Evolutionary conservation across 2,888 invertebrate genomes (phyloP), one percentile per base, ranked within the genome.

Genomic region (Andrena chrysosceles): DNA sequence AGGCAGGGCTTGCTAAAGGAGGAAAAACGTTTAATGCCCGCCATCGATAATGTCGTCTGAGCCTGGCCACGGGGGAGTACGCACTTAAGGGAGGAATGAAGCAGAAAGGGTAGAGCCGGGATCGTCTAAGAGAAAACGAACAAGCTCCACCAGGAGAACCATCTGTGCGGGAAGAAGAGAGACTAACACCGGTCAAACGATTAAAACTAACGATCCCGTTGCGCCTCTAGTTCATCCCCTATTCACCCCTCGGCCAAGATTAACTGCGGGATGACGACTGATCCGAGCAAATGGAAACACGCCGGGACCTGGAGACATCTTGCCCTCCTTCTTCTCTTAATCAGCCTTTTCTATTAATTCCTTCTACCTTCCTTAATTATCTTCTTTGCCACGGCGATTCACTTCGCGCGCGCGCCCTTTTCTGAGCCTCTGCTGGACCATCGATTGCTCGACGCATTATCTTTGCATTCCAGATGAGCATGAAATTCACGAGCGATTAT

Each of bases 141-240:
- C 56, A 56, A 56, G 69, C 13, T 20, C 49, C 20, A 54, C 48
- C 33, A 16, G 49, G 49, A 69, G 56, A 42, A 72, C 64, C 63
- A 54, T 26, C 62, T 48, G 71, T 62, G 56, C 13, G 29, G 8
- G 52, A 7, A 20, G n/a, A 49, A 13, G 7, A 2, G 54, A 56
- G 71, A 89, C 88, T 89, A 89, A 88, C 89, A 89, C 88, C 89
- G 88, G 89, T 88, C 87, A 84, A 89, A 89, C 89, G 89, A 89
- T 90, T 89, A 89, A 89, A 89, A 89, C 83, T 89, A 89, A 89
- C 89, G 89, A 89, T 84, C 89, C 82, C 89, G 74, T 84, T 85
- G 89, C 84, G 85, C 81, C 85, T 66, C 81, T 73, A 67, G 84
- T 85, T 89, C 85, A 84, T 83, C 77, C 85, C 71, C 59, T 35